phyloP scores from a whole-genome alignment of 2,888 invertebrate genomes.

The Ferdinandea cuprea region DNA sequence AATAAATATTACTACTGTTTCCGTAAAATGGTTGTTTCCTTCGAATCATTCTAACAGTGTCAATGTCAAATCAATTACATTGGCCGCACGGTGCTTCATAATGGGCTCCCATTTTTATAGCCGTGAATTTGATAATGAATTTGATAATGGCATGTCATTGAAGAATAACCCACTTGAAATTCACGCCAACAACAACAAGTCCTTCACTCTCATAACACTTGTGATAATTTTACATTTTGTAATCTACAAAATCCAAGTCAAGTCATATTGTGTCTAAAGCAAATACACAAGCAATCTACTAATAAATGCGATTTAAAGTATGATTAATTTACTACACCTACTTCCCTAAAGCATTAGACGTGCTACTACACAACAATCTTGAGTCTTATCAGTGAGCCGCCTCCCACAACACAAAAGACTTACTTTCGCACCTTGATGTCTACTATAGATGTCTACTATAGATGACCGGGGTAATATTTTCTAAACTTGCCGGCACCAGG shows the following conservation, averaged over 20 bases:
- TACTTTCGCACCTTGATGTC: neutral
- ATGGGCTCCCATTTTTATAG: neutral
- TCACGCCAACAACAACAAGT: too few species aligned
- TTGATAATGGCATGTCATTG: neutral
- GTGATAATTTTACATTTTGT: too few species aligned
- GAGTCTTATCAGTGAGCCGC: neutral
- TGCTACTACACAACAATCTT: too few species aligned
- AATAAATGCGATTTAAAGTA: neutral
- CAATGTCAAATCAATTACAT: too few species aligned
- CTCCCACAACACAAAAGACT: neutral
- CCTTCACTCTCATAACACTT: neutral
- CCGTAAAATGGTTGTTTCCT: too few species aligned
- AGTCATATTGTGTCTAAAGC: neutral
- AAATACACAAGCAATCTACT: neutral
- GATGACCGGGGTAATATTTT: too few species aligned
- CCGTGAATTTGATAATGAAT: neutral
- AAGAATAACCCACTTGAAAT: too few species aligned
- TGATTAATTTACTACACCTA: neutral
- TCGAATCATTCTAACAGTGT: too few species aligned
- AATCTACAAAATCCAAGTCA: neutral
- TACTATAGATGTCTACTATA: neutral
- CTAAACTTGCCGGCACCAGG: constrained; percentile 22
- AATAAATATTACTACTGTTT: too few species aligned
- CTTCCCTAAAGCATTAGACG: neutral
- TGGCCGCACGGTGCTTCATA: too few species aligned